These are phyloP conservation scores for Mormyrus lacerda DNA, from an alignment of 2,113 vertebrate species.

Conservation along the genomic window DNA sequence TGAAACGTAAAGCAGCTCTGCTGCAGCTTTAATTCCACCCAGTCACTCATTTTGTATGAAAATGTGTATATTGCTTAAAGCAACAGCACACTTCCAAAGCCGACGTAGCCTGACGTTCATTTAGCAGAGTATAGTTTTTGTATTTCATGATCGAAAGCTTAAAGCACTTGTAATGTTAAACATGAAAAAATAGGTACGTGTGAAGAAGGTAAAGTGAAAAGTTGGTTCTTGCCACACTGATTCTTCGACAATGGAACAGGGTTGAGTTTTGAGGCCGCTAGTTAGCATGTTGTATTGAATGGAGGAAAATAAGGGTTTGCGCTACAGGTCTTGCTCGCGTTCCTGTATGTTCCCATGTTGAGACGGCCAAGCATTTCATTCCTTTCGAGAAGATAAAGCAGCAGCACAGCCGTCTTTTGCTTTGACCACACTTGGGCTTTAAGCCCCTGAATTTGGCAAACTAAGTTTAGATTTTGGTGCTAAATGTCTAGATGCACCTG, in stretches of 20 bases:
- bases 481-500: not conserved
- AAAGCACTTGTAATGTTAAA: slow-evolving; percentile 15
- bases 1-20: not conserved
- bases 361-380: not conserved
- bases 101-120: slow-evolving; percentile 11
- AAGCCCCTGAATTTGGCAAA: not conserved
- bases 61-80: not conserved
- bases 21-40: not conserved
- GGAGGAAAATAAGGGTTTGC: not conserved
- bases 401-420: not conserved
- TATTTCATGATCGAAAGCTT: slow-evolving; percentile 17
- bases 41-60: not conserved
- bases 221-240: slow-evolving; percentile 11
- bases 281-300: not conserved
- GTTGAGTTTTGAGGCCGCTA: not conserved
- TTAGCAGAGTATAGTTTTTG: slow-evolving; percentile 9
- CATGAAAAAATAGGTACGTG: not conserved
- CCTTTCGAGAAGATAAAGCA: not conserved
- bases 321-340: not conserved
- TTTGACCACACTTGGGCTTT: not conserved
- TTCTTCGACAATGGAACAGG: not conserved
- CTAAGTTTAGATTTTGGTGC: not conserved
- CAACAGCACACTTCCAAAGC: slow-evolving; percentile 2
- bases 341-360: not conserved
- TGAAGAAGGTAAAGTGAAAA: not conserved